Evolutionary conservation across 2,797 vertebrate species (phyloP).

Genomic region (Masticophis lateralis): DNA sequence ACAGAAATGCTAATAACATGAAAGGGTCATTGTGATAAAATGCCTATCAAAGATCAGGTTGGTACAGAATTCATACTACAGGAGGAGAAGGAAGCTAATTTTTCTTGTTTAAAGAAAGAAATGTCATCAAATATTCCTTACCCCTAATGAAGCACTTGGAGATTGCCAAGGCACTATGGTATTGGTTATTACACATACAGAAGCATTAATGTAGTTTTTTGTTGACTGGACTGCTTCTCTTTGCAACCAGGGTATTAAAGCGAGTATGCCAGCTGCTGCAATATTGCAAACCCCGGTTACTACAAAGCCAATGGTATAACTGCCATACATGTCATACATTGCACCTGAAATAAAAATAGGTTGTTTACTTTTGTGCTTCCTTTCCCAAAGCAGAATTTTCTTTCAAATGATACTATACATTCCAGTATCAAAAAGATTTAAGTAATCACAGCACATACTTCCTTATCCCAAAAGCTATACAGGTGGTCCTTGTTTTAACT

Average conservation of each 20-base stretch:
- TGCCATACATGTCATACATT: constrained; percentile 27
- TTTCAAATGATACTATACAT: neutral
- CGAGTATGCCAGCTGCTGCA: constrained; percentile 35
- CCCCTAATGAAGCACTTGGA: constrained; percentile 15
- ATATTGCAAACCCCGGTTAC: constrained; percentile 28
- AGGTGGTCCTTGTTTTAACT: neutral
- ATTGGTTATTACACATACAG: constrained; percentile 27
- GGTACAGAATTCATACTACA: neutral
- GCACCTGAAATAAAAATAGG: constrained; percentile 21
- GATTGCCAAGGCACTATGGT: constrained; percentile 38
- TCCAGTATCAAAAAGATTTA: neutral
- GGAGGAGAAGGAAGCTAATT: neutral
- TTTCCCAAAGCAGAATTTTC: neutral
- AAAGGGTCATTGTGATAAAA: neutral
- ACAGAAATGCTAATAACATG: neutral
- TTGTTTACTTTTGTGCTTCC: neutral
- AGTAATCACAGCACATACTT: neutral
- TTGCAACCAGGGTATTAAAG: constrained; percentile 32
- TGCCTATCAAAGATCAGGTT: neutral
- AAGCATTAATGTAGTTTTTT: constrained; percentile 35
- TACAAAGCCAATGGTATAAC: constrained; percentile 37
- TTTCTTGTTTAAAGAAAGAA: neutral
- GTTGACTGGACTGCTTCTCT: constrained; percentile 16
- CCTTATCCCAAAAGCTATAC: neutral
- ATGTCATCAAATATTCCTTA: constrained; percentile 9